Base-by-base conservation (phyloP, 1,140 invertebrate genomes). In the Anagrus nilaparvatae region DNA sequence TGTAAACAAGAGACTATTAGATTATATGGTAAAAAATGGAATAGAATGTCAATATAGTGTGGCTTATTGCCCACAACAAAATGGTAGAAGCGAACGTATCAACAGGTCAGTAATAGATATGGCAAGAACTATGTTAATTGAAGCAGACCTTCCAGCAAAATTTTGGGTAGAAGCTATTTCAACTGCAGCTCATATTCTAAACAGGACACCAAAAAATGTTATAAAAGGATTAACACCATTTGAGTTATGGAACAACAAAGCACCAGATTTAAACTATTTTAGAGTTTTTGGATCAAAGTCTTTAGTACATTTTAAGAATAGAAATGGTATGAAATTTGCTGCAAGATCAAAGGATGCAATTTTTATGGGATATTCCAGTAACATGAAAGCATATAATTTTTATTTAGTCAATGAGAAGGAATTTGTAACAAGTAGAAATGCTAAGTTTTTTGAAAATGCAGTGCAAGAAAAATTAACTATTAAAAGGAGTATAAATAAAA, bases 231-330 rank as follows among this genome's bases (percentile, higher is more conserved):
- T 36, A 27, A 52, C 44, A 24, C 51, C 53, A 12, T 48, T 40
- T 19, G 40, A 51, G 37, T 18, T 35, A 9, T 55, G 53, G 50
- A 40, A 17, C 13, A 47, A 39, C 20, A 37, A 43, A 25, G 45
- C 41, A 19, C 27, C 39, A 17, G 31, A 18, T 17, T 21, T 49
- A 23, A 33, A 27, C 1, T 41, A 50, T 38, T 46, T 48, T 8
- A 43, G 33, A 40, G 35, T 44, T 14, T 50, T 50, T 48, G 50
- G 51, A n/a, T n/a, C n/a, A n/a, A n/a, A n/a, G n/a, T n/a, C n/a
- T n/a, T n/a, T n/a, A n/a, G n/a, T n/a, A n/a, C n/a, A n/a, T n/a
- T n/a, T n/a, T n/a, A n/a, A n/a, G n/a, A n/a, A n/a, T n/a, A n/a
- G n/a, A n/a, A n/a, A n/a, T n/a, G n/a, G n/a, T n/a, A n/a, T n/a